These are phyloP conservation scores for Epinotia bilunana DNA, from an alignment of 2,888 invertebrate species.

Conservation along the genomic window DNA sequence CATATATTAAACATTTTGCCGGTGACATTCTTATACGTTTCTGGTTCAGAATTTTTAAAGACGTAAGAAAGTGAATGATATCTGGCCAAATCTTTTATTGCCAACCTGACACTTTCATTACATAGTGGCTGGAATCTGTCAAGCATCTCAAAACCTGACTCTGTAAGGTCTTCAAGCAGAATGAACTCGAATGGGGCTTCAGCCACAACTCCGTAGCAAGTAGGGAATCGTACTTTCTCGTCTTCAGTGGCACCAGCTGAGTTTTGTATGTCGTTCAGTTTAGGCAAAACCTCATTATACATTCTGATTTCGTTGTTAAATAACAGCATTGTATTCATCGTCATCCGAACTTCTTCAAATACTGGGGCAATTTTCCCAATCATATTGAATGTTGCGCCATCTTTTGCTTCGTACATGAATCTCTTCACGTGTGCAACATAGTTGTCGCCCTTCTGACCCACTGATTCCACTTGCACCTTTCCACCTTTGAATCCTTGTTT, in stretches of 20 bases:
- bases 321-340: slow-evolving; percentile 46
- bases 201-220: slow-evolving; percentile 56
- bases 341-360: slow-evolving; percentile 48
- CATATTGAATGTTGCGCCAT: slow-evolving; percentile 55
- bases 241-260: slow-evolving; percentile 54
- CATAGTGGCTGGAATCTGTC: slow-evolving; percentile 57
- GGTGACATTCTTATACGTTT: slow-evolving; percentile 50
- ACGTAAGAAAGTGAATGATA: slow-evolving; percentile 64
- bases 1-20: slow-evolving; percentile 50
- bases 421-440: slow-evolving; percentile 47
- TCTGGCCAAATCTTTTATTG: slow-evolving; percentile 59
- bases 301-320: slow-evolving; percentile 60
- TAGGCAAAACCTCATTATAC: slow-evolving; percentile 59
- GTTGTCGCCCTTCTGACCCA: slow-evolving; percentile 48
- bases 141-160: slow-evolving; percentile 55
- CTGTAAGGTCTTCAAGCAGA: slow-evolving; percentile 61
- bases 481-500: slow-evolving; percentile 41
- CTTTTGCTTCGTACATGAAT: slow-evolving; percentile 50
- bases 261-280: slow-evolving; percentile 57
- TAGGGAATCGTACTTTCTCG: slow-evolving; percentile 55
- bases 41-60: slow-evolving; percentile 57
- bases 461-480: slow-evolving; percentile 45
- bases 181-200: slow-evolving; percentile 60
- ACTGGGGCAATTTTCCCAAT: slow-evolving; percentile 64
- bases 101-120: slow-evolving; percentile 54